phyloP scores from a whole-genome alignment of 2,797 vertebrate genomes.

The Odontamblyopus rebecca region DNA sequence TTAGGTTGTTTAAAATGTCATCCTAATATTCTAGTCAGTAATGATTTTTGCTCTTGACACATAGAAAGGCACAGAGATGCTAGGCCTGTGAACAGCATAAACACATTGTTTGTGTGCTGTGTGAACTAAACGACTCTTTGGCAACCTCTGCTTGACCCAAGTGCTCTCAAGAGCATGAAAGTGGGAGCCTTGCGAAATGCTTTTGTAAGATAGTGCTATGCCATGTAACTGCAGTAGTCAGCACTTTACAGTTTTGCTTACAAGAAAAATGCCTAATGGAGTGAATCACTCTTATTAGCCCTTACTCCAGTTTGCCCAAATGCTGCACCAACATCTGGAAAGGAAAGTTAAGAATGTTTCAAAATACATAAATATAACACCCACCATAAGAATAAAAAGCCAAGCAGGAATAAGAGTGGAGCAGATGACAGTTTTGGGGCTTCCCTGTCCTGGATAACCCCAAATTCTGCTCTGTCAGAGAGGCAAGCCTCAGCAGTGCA shows the following conservation, averaged over 20 bases:
- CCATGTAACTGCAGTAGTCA: constrained; percentile 66
- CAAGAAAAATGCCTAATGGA: constrained; percentile 34
- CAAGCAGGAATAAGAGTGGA: constrained; percentile 29
- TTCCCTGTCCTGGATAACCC: constrained; percentile 49
- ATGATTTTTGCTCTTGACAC: not conserved
- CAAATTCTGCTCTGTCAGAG: constrained; percentile 53
- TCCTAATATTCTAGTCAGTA: not conserved
- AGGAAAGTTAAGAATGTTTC: constrained; percentile 24
- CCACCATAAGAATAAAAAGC: constrained; percentile 13
- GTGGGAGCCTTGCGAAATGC: constrained; percentile 68
- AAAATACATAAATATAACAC: constrained; percentile 44
- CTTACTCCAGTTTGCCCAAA: constrained; percentile 57
- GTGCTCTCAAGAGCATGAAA: constrained; percentile 46
- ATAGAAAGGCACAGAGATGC: not conserved
- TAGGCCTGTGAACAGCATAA: not conserved
- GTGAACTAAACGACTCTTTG: constrained; percentile 40
- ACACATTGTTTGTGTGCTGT: constrained; percentile 29
- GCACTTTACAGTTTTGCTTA: constrained; percentile 51
- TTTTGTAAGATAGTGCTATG: constrained; percentile 73
- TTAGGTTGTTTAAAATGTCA: not conserved
- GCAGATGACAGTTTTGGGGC: constrained; percentile 34
- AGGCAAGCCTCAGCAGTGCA: constrained; percentile 71
- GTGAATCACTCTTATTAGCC: constrained; percentile 56
- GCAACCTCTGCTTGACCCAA: constrained; percentile 51
- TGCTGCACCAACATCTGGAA: constrained; percentile 39